Conservation (phyloP, 2,113 vertebrate genomes). For the human (Homo sapiens) region GRCh38 chr17:17187001-17187500, state of each 20-base stretch:
- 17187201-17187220: neutral
- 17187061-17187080: neutral
- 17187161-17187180: neutral
- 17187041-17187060: neutral
- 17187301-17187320: too few relatives aligned
- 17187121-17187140: neutral
- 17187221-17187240: neutral
- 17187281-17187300: neutral
- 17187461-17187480: neutral
- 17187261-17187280: neutral
- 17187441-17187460: rapidly evolving
- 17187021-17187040: neutral
- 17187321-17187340: neutral
- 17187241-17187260: neutral
- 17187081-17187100: neutral
- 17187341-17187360: neutral
- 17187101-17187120: neutral
- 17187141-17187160: neutral
- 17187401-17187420: too few relatives aligned
- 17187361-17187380: neutral
- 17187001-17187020: neutral
- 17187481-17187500: neutral
- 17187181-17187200: neutral
- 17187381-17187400: neutral
- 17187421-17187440: neutral